Evolutionary conservation across 2,888 invertebrate genomes (phyloP).

Genomic region (Lacanobia wlatinum): DNA sequence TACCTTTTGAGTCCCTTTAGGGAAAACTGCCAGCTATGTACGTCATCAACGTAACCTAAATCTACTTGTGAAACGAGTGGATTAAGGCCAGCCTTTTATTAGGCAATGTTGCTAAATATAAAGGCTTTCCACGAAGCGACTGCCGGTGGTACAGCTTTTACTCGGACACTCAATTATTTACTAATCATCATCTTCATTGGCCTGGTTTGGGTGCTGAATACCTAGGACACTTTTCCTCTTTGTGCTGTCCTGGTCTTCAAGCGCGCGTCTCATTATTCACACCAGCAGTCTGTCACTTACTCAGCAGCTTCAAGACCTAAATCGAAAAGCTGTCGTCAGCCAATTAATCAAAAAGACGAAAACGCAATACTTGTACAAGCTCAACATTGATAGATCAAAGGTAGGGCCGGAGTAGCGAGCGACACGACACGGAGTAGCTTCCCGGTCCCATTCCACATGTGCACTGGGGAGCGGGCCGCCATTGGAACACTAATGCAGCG

Average conservation of each 20-base stretch:
- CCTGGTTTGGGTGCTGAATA: background rate
- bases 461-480: constrained; percentile 65
- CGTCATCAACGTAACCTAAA: constrained; percentile 43
- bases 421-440: constrained; percentile 47
- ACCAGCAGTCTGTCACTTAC: background rate
- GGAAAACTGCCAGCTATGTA: constrained; percentile 29
- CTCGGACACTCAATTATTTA: background rate
- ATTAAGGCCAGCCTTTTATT: constrained; percentile 38
- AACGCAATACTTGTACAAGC: constrained; percentile 32
- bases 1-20: constrained; percentile 52
- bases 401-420: constrained; percentile 22
- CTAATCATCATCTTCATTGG: background rate
- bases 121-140: constrained; percentile 2
- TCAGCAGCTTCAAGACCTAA: background rate
- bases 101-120: constrained; percentile 33
- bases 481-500: constrained; percentile 85
- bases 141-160: background rate
- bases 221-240: too few relatives aligned
- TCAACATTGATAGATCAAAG: constrained; percentile 60
- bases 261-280: too few relatives aligned
- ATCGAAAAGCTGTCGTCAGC: background rate
- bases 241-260: background rate
- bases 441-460: constrained; percentile 64
- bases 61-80: constrained; percentile 37
- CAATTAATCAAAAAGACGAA: constrained; percentile 14